Evolutionary conservation across 2,888 invertebrate species (phyloP).

Genomic region (Adela reaumurella): DNA sequence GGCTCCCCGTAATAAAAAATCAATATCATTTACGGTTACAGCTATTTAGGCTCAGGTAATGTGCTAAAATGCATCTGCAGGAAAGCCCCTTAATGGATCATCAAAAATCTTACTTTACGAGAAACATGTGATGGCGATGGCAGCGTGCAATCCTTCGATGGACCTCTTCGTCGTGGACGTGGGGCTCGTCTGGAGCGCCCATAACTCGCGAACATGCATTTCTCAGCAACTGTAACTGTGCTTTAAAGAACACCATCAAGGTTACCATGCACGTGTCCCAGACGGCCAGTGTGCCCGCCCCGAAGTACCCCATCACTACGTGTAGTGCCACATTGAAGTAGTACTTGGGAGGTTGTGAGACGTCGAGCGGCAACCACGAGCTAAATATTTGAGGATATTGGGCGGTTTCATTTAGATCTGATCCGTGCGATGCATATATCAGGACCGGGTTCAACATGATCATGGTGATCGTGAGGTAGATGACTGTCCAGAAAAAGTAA

Average conservation of each 20-base stretch:
- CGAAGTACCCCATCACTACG: slow-evolving; percentile 28
- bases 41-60: too few relatives aligned
- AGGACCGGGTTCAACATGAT: not conserved
- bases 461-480: not conserved
- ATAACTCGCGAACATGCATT: slow-evolving; percentile 28
- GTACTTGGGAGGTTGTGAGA: slow-evolving; percentile 14
- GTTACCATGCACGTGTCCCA: slow-evolving; percentile 38
- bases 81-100: too few relatives aligned
- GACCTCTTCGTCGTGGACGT: slow-evolving; percentile 17
- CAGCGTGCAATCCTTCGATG: slow-evolving; percentile 25
- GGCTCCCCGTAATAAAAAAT: too few relatives aligned
- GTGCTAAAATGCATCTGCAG: too few relatives aligned
- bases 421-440: not conserved
- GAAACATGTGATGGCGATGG: slow-evolving; percentile 25
- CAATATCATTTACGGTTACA: too few relatives aligned
- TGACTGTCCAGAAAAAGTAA: not conserved
- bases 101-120: slow-evolving; percentile 25
- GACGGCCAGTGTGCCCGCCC: slow-evolving; percentile 34
- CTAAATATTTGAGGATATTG: not conserved
- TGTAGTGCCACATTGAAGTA: slow-evolving; percentile 24
- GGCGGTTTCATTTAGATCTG: not conserved
- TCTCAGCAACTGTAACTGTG: slow-evolving; percentile 31
- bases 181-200: slow-evolving; percentile 15
- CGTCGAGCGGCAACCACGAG: not conserved
- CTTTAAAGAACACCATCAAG: slow-evolving; percentile 38